Evolutionary conservation across 2,888 invertebrate genomes (phyloP).

Genomic region (Trisateles emortualis): DNA sequence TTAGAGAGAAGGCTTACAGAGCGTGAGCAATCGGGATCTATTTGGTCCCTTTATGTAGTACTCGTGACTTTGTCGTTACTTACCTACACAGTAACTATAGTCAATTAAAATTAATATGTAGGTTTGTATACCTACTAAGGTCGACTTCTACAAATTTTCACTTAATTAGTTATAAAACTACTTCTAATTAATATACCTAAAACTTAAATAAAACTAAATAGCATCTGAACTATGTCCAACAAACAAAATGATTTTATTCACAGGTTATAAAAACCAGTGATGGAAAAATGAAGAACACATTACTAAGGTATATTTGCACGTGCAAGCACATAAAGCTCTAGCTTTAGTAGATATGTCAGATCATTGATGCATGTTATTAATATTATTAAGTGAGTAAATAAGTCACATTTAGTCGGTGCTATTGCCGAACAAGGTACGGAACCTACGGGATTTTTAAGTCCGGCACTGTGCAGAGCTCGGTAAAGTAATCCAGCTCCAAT

Average conservation of each 20-base stretch:
- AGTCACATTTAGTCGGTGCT: background rate
- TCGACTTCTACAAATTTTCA: slow-evolving; percentile 8
- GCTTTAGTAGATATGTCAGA: background rate
- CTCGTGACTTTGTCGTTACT: no score
- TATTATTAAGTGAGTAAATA: slow-evolving; percentile 1
- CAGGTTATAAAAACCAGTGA: background rate
- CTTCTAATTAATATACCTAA: background rate
- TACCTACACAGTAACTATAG: background rate
- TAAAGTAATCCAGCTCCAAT: slow-evolving; percentile 9
- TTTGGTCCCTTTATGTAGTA: background rate
- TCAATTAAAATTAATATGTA: no score
- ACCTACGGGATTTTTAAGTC: background rate
- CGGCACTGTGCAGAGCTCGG: background rate
- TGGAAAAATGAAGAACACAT: background rate
- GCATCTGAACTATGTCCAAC: slow-evolving; percentile 30
- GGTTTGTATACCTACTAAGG: background rate
- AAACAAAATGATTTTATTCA: background rate
- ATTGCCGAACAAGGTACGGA: background rate
- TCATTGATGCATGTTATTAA: background rate
- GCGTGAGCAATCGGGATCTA: slow-evolving; percentile 3
- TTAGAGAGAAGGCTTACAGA: background rate
- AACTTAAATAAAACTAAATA: background rate
- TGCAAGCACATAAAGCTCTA: slow-evolving; percentile 21
- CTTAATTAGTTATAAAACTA: background rate
- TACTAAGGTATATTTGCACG: background rate